Base-by-base conservation (phyloP, 2,888 invertebrate genomes). In the Hirudinaria manillensis region DNA sequence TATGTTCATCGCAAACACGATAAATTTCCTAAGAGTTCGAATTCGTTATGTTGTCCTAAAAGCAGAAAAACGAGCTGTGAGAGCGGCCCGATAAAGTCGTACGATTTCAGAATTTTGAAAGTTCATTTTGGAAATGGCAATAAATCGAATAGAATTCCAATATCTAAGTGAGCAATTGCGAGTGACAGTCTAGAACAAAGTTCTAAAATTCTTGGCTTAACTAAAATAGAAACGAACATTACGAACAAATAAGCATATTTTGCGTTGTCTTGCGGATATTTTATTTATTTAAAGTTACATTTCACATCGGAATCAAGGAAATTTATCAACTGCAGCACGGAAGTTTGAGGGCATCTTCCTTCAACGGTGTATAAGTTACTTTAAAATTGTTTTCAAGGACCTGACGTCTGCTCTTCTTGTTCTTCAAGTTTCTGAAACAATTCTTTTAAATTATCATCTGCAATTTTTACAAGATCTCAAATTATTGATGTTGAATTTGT, bases 351-450 rank as follows among this genome's bases (percentile, higher is more conserved):
- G 34, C 7, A n/a, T 68, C 32, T 34, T 68, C 68, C n/a, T 32
- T 34, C 21, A 13, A 7, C n/a, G 29, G 2, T 3, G 29, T 34
- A 7, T 29, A 36, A 29, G 68, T 29, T 29, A 68, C 21, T 68
- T 68, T 32, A 34, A 68, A 32, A 68, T 68, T 68, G 36, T 68
- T 36, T 36, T 68, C 68, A 7, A n/a, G 32, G n/a, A 36, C n/a
- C 21, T 68, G 68, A n/a, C 68, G 32, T 68, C 68, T 68, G 16
- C 34, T 34, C 32, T 68, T 68, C 21, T 68, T 68, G 68, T 68
- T 68, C 34, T n/a, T 32, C 32, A 68, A 68, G 36, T 68, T 68
- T 34, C 68, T 68, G 68, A 34, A 68, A 32, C 61, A 45, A 61
- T 19, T 13, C 3, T 13, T 61, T 61, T 61, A 3, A 61, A 29